Percentiles rank a stretch among this genome's conserved stretches.
Evolutionary conservation across 2,113 vertebrate genomes (phyloP).

Genomic region (Rhynchomys soricoides): DNA sequence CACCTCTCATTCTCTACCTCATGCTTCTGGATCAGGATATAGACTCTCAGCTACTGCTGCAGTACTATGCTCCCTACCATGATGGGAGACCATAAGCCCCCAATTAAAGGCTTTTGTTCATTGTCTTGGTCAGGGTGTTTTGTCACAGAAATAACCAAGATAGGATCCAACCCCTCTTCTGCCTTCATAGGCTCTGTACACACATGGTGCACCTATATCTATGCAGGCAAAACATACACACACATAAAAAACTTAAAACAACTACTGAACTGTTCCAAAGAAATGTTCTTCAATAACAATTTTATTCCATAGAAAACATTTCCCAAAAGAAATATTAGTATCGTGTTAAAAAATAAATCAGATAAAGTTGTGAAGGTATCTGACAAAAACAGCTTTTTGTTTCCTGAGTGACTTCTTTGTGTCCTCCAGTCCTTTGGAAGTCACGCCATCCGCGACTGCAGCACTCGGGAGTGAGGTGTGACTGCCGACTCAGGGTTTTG

Average conservation of each 20-base stretch:
- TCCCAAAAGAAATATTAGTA: conserved; percentile 1
- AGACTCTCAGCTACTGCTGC: not conserved
- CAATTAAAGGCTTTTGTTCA: not conserved
- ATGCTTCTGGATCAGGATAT: not conserved
- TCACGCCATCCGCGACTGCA: conserved; percentile 59
- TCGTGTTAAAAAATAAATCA: conserved; percentile 31
- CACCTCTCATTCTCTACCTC: not conserved
- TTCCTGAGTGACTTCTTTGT: not conserved
- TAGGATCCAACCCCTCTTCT: not conserved
- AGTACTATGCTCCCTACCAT: not conserved
- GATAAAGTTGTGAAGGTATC: not conserved
- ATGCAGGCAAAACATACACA: not conserved
- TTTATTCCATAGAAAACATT: conserved; percentile 60
- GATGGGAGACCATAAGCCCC: not conserved
- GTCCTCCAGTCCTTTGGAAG: conserved; percentile 50
- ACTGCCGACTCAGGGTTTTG: conserved; percentile 61
- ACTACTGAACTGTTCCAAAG: conserved; percentile 53
- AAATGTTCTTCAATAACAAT: conserved; percentile 44
- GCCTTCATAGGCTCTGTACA: not conserved
- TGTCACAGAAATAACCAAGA: not conserved
- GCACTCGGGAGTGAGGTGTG: conserved; percentile 9
- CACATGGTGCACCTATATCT: not conserved
- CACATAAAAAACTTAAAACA: not conserved
- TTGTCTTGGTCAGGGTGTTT: not conserved
- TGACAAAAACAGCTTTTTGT: conserved; percentile 23